Percentiles rank a stretch among this genome's conserved stretches.
Evolutionary conservation across 2,797 vertebrate genomes (phyloP).

Genomic region (Pipistrellus nathusii): DNA sequence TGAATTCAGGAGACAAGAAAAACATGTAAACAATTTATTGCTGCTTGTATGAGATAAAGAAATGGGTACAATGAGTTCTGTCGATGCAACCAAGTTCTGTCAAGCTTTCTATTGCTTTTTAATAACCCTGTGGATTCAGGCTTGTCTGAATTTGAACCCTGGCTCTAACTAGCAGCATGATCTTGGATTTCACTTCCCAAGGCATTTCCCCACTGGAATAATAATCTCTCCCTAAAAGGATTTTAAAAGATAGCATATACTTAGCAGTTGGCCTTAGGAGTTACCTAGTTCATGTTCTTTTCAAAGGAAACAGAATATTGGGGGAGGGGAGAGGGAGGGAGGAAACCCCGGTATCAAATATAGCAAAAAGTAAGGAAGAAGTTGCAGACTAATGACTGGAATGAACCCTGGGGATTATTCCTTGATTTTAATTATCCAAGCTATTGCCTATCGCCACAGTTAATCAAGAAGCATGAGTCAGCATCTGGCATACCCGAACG

Average conservation of each 20-base stretch:
- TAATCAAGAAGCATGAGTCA: conserved; percentile 18
- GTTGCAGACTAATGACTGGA: neutral
- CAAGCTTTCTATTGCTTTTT: neutral
- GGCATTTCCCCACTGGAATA: neutral
- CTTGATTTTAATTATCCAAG: conserved; percentile 1
- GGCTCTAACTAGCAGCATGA: neutral
- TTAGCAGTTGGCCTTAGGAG: neutral
- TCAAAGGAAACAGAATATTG: neutral
- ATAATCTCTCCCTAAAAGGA: neutral
- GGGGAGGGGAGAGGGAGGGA: neutral
- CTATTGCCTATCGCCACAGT: neutral
- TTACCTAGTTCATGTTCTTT: neutral
- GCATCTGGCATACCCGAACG: neutral
- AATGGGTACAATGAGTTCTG: neutral
- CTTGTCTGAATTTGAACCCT: neutral
- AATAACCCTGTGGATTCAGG: neutral
- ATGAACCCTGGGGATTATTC: neutral
- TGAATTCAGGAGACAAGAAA: conserved; percentile 22
- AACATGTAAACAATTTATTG: neutral
- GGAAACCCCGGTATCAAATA: conserved; percentile 1
- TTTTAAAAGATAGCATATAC: neutral
- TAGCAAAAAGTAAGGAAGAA: neutral
- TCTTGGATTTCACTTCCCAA: neutral
- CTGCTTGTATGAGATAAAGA: neutral
- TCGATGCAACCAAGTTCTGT: neutral